Evolutionary conservation across 1,140 invertebrate genomes (phyloP).

Genomic region (Bombyx mandarina): DNA sequence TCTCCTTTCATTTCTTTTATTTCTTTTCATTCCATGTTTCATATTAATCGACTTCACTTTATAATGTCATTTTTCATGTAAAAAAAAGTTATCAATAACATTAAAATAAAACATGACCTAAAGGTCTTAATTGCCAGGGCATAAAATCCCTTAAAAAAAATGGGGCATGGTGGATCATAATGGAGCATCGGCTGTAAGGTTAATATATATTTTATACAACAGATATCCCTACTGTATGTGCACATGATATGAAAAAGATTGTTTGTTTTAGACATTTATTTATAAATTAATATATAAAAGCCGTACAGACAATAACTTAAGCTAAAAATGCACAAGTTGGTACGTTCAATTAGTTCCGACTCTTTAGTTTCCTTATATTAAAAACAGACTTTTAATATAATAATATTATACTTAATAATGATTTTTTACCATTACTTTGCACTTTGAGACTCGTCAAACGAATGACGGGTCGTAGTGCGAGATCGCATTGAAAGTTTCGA

Average conservation of each 20-base stretch:
- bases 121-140: too few species aligned
- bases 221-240: not conserved
- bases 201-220: not conserved
- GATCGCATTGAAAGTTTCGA: constrained; percentile 13
- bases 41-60: too few species aligned
- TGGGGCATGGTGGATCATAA: too few species aligned
- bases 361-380: constrained; percentile 17
- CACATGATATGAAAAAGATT: constrained; percentile 10
- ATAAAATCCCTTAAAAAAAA: too few species aligned
- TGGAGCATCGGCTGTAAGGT: too few species aligned
- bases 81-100: too few species aligned
- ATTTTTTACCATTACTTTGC: constrained; percentile 14
- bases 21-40: too few species aligned
- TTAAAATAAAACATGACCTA: too few species aligned
- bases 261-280: constrained; percentile 55
- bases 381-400: constrained; percentile 35
- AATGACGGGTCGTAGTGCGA: constrained; percentile 36
- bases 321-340: constrained; percentile 61
- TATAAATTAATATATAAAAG: constrained; percentile 67
- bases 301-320: constrained; percentile 59
- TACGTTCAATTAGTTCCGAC: constrained; percentile 40
- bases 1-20: too few species aligned
- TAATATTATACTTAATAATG: constrained; percentile 30
- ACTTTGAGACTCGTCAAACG: constrained; percentile 32
- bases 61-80: too few species aligned